Percentiles rank a stretch among this genome's conserved stretches.
Evolutionary conservation across 2,888 invertebrate species (phyloP).

Genomic region (Venustoraphidia nigricollis): DNA sequence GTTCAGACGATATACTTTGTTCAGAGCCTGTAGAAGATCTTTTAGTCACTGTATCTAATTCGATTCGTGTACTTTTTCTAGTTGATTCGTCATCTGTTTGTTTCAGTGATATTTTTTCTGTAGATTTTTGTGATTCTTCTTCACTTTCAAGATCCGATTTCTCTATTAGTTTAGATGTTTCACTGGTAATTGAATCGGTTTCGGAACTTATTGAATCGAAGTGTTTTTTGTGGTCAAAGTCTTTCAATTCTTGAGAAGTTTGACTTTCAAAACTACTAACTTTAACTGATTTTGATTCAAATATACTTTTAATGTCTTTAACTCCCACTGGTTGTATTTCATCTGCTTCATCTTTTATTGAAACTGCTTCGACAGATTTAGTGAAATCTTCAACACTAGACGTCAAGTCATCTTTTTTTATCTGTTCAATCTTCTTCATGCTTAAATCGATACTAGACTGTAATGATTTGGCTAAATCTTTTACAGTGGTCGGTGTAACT

Average conservation of each 20-base stretch:
- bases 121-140: slow-evolving; percentile 2
- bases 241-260: no score
- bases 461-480: slow-evolving; percentile 6
- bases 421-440: no score
- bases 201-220: no score
- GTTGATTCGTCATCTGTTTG: slow-evolving; percentile 3
- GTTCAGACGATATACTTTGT: slow-evolving; percentile 20
- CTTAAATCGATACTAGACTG: slow-evolving; percentile 1
- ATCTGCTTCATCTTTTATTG: not conserved
- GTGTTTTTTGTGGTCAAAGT: no score
- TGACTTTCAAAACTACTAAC: no score
- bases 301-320: no score
- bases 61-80: slow-evolving; percentile 7
- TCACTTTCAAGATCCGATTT: slow-evolving; percentile 2
- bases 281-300: no score
- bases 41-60: slow-evolving; percentile 13
- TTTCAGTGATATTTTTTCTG: not conserved
- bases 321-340: not conserved
- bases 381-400: no score
- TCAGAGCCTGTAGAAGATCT: slow-evolving; percentile 21
- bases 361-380: no score
- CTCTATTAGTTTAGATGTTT: not conserved
- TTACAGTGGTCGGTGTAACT: slow-evolving; percentile 7
- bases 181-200: no score
- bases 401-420: no score